Conservation (phyloP, 2,797 vertebrate species). For the Betta splendens region DNA sequence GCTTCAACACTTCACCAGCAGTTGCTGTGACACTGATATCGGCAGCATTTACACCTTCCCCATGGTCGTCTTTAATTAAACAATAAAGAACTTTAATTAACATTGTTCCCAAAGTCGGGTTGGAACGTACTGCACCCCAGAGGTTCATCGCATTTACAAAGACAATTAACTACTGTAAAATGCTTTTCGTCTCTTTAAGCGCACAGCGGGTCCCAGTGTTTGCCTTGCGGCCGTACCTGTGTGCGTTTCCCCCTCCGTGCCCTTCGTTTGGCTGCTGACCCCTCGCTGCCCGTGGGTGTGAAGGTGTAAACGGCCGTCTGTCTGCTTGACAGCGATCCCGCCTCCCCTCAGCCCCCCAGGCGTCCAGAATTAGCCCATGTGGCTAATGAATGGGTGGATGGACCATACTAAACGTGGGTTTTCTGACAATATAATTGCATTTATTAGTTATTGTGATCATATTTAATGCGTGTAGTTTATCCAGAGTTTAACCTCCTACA, state of each 20-base stretch:
- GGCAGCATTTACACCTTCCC: background rate
- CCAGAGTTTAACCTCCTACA: slow-evolving; percentile 21
- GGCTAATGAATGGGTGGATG: background rate
- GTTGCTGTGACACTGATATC: background rate
- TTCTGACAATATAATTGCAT: background rate
- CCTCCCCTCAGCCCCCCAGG: background rate
- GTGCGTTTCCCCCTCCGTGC: background rate
- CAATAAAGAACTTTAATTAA: too few species aligned
- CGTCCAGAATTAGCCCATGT: background rate
- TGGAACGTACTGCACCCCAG: background rate
- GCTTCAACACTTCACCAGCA: too few species aligned
- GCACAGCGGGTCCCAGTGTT: background rate
- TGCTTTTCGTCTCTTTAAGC: background rate
- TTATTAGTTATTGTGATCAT: background rate
- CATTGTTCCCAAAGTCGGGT: too few species aligned
- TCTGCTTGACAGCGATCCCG: background rate
- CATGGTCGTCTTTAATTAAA: too few species aligned
- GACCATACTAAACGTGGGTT: slow-evolving; percentile 1
- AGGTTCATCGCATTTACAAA: background rate
- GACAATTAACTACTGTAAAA: background rate
- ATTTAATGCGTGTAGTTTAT: slow-evolving; percentile 7
- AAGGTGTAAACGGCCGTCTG: background rate
- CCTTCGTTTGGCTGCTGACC: background rate
- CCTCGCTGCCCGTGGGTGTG: background rate
- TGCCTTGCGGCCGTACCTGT: background rate